Evolutionary conservation across 2,797 vertebrate genomes (phyloP), one percentile per base, ranked within the genome.

Genomic region (Enteromius trimaculatus): DNA sequence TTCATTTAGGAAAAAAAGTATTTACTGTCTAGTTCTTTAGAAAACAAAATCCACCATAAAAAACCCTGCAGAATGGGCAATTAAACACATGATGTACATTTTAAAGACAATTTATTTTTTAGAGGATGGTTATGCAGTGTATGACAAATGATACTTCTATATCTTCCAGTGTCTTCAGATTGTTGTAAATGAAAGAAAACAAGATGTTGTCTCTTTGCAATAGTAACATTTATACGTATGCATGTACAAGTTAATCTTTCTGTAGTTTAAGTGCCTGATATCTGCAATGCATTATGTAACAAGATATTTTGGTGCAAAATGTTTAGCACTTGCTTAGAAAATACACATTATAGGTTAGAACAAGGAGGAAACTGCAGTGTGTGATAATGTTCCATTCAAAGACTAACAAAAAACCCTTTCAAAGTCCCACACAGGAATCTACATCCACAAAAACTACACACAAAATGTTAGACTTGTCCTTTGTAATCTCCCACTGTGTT

Each of bases 401-500:
- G 6, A 55, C 51, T 4, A 37, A 34, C 31, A 75, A 79, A 31
- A 79, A 79, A 19, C 1, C 0, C 29, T 53, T 79, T 49, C 37
- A 68, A 66, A 53, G 44, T 3, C 47, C 77, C 34, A 44, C 65
- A 83, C 29, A 9, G 1, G 14, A 62, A n/a, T 71, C 13, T 37
- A 34, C 44, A 31, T 8, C 42, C 72, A 82, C 7, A 16, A 31
- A 70, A 44, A 37, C 31, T 11, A 60, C 70, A 9, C 39, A 42
- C 77, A 77, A 29, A 62, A 29, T 31, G 77, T 16, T 68, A 85
- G 65, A 78, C 55, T 58, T 80, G 37, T 66, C 19, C 26, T 64
- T 51, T 85, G 47, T 42, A 71, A 85, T 37, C 31, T 34, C 83
- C 62, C 49, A 60, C n/a, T 68, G 29, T 42, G 86, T 62, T 69